Base-by-base conservation (phyloP, 2,113 vertebrate genomes). In the Centropristis striata region DNA sequence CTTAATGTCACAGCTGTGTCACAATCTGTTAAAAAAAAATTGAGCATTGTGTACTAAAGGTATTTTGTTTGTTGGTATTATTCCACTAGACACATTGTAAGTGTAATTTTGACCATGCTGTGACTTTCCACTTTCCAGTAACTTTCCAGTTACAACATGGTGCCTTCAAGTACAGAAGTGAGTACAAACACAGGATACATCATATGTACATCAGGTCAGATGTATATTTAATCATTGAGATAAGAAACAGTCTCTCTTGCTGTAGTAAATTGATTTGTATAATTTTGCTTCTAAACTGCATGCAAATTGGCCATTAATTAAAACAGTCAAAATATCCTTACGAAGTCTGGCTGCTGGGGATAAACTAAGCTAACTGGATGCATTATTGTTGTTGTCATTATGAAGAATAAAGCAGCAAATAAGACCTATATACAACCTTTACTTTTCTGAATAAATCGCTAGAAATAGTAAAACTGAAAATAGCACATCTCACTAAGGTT, bases 401-500 rank as follows among this genome's bases (percentile, higher is more conserved):
- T 23, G 37, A 2, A 37, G 36, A 54, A 37, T 5, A 21, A 39
- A 36, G 27, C 28, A 46, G 50, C 25, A 37, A 66, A 46, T 32
- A 46, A 36, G 55, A 59, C 11, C 8, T 68, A 13, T n/a, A 72
- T 23, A 46, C 4, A 16, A 55, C 18, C 10, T 71, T 16, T 47
- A 50, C 3, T 20, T 49, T 71, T 37, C 55, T 53, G 55, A 71
- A 41, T 11, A 18, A 59, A 67, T 27, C 23, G 37, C 21, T 42
- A 60, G 61, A 71, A 81, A 55, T 3, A 49, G 23, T 0, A 51
- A 49, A 68, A 54, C 25, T 51, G 23, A 79, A 69, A 77, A 78
- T n/a, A 71, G 16, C 25, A 55, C 72, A 61, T 14, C 1, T 63
- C 39, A 51, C 32, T 28, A 58, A 63, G 3, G 9, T 27, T 66